Conservation (phyloP, 2,888 invertebrate species). For the Lasioglossum oenotherae region DNA sequence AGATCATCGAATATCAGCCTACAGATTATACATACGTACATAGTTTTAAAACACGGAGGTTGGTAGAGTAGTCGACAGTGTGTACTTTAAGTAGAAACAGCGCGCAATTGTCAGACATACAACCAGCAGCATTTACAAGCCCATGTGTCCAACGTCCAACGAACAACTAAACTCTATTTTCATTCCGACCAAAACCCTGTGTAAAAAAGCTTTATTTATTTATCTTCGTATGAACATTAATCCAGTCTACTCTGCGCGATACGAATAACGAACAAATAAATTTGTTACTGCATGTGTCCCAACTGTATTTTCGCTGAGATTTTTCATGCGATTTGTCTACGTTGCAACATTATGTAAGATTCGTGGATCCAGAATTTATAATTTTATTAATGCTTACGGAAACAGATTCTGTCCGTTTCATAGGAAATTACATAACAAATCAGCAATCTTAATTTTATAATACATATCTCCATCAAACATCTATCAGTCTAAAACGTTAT, state of each 20-base stretch:
- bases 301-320: not conserved
- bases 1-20: not conserved
- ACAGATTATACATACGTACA: no score
- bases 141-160: not conserved
- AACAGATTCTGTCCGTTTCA: not conserved
- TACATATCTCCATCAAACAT: no score
- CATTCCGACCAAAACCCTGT: not conserved
- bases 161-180: not conserved
- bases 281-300: not conserved
- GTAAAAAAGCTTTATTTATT: not conserved
- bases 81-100: constrained; percentile 1
- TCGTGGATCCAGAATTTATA: not conserved
- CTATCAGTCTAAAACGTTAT: not conserved
- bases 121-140: not conserved
- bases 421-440: not conserved
- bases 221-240: not conserved
- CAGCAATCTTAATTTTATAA: not conserved
- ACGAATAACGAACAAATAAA: not conserved
- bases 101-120: not conserved
- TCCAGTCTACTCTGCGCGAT: not conserved
- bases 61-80: not conserved
- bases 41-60: not conserved
- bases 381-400: not conserved
- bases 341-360: not conserved
- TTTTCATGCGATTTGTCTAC: not conserved